A percentile compares a stretch with the other conserved stretches of the same genome.
These are phyloP conservation scores for Tetrapedia diversipes DNA, from an alignment of 2,888 invertebrate species.

Conservation along the genomic window DNA sequence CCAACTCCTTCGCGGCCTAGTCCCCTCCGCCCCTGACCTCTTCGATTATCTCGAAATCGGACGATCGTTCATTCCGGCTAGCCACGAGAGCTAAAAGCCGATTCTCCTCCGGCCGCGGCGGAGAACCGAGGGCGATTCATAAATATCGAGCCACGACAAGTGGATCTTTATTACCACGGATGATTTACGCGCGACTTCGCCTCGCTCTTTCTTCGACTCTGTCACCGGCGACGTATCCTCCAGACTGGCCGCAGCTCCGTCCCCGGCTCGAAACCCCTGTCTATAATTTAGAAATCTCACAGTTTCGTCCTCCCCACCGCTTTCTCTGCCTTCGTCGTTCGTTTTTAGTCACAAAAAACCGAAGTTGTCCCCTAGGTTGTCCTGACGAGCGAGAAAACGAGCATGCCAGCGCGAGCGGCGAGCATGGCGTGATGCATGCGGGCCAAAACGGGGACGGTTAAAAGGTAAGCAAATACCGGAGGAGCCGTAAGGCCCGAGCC, in stretches of 20 bases:
- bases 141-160: conserved; percentile 70
- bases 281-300: too few species aligned
- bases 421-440: neutral
- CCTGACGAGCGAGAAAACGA: neutral
- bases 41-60: conserved; percentile 75
- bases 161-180: conserved; percentile 69
- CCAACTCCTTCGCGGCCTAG: conserved; percentile 64
- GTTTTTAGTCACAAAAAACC: too few species aligned
- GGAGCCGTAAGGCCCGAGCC: conserved; percentile 44
- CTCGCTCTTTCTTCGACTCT: conserved; percentile 66
- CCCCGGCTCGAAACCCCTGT: neutral
- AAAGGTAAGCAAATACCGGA: conserved; percentile 45
- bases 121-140: conserved; percentile 69
- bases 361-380: too few species aligned
- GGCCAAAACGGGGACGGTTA: conserved; percentile 19
- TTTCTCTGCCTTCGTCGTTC: neutral
- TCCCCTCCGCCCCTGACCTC: conserved; percentile 72
- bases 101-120: conserved; percentile 65
- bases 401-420: neutral
- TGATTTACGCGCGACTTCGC: conserved; percentile 65
- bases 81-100: conserved; percentile 71
- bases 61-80: conserved; percentile 70
- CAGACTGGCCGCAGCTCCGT: neutral
- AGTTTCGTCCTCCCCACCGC: too few species aligned
- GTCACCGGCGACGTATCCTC: conserved; percentile 60